These are phyloP conservation scores for Orchesella flavescens DNA, from an alignment of 2,888 invertebrate genomes.

Conservation along the genomic window DNA sequence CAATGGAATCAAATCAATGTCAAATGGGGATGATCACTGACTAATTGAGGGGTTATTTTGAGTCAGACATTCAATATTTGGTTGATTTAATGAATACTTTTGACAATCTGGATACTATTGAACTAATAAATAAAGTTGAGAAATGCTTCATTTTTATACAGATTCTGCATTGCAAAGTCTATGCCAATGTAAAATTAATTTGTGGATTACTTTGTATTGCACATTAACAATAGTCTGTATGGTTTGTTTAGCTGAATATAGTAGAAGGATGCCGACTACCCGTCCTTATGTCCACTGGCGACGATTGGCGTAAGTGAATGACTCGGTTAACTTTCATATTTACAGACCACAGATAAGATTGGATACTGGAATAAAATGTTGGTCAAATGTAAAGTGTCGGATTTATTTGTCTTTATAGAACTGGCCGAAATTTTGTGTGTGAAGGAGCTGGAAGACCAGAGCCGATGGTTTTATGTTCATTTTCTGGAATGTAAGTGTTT, in stretches of 20 bases:
- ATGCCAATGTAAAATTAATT: too few relatives aligned
- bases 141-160: too few relatives aligned
- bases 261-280: conserved; percentile 96
- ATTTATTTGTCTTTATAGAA: conserved; percentile 77
- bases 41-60: background rate
- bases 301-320: conserved; percentile 92
- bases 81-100: background rate
- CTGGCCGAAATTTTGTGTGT: conserved; percentile 97
- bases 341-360: background rate
- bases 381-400: conserved; percentile 28
- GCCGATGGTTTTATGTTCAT: conserved; percentile 91
- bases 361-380: background rate
- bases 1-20: background rate
- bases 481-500: conserved; percentile 99
- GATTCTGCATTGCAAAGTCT: too few relatives aligned
- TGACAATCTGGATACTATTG: too few relatives aligned
- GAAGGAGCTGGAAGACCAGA: conserved; percentile 83
- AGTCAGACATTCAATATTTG: too few relatives aligned
- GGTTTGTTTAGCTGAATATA: conserved; percentile 81
- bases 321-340: too few relatives aligned
- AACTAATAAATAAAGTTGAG: too few relatives aligned
- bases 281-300: conserved; percentile 92
- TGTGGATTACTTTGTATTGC: too few relatives aligned
- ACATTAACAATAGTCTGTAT: conserved; percentile 6
- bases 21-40: background rate